Base-by-base conservation (phyloP, 2,888 invertebrate genomes). In the Epistrophe grossulariae region DNA sequence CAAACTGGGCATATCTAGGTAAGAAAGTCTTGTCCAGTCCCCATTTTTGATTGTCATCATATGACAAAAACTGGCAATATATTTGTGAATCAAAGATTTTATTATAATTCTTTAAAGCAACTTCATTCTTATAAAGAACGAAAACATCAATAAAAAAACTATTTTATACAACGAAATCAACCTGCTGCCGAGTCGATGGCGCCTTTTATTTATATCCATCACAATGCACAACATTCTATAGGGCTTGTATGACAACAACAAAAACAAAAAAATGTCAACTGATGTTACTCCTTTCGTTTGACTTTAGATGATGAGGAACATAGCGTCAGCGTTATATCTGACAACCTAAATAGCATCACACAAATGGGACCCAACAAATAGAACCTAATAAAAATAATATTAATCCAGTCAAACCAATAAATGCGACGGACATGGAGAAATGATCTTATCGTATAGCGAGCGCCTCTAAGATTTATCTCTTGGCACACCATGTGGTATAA, bases 401-500 rank as follows among this genome's bases (percentile, higher is more conserved):
- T 82, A 82, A 78, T 78, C 62, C 70, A 52, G 64, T 57, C 50
- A 64, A 78, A 70, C 73, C 74, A 82, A 85, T 85, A 85, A 82
- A 64, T 70, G 82, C 70, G 74, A 78, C 68, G 1, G 48, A 15
- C 19, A 45, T n/a, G 17, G 35, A 38, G 19, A 68, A 38, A 74
- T 74, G 85, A 85, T 85, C 48, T 85, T 85, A 85, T 82, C 85
- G 70, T 11, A 6, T 35, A 40, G 31, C 40, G 73, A 78, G 78
- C 78, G 73, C 77, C 62, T 79, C 28, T 60, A 71, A 82, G 78
- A 85, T 85, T 85, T 79, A 85, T 85, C 82, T 79, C 82, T 71
- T 81, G 78, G 40, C 85, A 74, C 85, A 57, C 78, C 85, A 85
- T 85, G 82, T 82, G 85, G 85, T 85, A 24, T 24, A 78, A 78